phyloP scores from a whole-genome alignment of 2,113 vertebrate species.

The Silurus glanis region DNA sequence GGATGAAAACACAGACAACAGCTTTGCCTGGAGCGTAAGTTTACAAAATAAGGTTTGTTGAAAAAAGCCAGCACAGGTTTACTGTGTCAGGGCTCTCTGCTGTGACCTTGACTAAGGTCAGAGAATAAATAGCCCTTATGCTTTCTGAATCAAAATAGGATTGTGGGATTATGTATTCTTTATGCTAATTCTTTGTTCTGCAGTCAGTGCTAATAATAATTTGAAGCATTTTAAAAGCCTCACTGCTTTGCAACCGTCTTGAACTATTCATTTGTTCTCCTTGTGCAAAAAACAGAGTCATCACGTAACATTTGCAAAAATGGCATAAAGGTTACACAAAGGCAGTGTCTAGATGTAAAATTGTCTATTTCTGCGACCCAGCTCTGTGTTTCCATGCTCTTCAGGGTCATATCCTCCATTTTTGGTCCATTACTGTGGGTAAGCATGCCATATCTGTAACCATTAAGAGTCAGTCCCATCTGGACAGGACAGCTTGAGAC shows the following conservation, averaged over 20 bases:
- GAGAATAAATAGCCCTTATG: background rate
- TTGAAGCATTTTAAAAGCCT: conserved; percentile 5
- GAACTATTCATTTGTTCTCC: conserved; percentile 7
- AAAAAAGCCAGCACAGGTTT: conserved; percentile 3
- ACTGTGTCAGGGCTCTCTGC: conserved; percentile 6
- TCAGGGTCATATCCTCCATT: background rate
- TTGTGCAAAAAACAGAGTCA: background rate
- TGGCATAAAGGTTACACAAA: background rate
- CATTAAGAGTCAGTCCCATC: background rate
- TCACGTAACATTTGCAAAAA: conserved; percentile 7
- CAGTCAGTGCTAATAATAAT: conserved; percentile 13
- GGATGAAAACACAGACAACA: conserved; percentile 14
- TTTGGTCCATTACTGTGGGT: conserved; percentile 3
- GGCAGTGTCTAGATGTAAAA: background rate
- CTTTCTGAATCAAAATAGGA: conserved; percentile 22
- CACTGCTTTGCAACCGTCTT: background rate
- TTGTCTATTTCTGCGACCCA: background rate
- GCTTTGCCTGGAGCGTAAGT: conserved; percentile 3
- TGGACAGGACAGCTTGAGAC: conserved; percentile 31
- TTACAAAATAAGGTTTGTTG: background rate
- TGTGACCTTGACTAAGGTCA: conserved; percentile 32
- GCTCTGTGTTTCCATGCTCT: background rate
- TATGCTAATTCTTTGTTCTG: conserved; percentile 4
- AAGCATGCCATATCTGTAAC: conserved; percentile 7
- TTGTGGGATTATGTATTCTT: background rate